Evolutionary conservation across 2,888 invertebrate species (phyloP), one percentile per base, ranked within the genome.

Genomic region (Callinectes sapidus): DNA sequence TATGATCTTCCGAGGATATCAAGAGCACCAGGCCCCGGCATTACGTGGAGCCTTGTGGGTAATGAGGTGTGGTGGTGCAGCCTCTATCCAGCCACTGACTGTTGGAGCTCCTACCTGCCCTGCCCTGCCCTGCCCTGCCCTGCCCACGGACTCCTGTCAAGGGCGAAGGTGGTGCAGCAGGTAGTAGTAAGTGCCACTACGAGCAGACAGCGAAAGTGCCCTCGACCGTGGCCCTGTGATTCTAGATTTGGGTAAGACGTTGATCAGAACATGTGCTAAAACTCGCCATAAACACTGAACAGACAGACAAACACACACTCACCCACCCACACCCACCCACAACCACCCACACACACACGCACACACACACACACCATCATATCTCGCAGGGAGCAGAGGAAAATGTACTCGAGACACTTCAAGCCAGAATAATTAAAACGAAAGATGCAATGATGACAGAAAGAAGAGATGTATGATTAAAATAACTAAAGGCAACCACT

Each of bases 231-330:
- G 23, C 61, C 18, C 10, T 28, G 71, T 28, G 28, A 5, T 10
- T 6, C 71, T 71, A 28, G 71, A 13, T 71, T 71, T 28, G n/a
- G 71, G n/a, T 71, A 10, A 13, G 10, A 28, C 28, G 71, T 28
- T 23, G 28, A 28, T 71, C 23, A 28, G n/a, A 2, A 71, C 10
- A 48, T 48, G 48, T 48, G 48, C 3, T 48, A 48, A 5, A 48
- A 48, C 48, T 48, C 5, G 8, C 8, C 61, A 61, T 3, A 61
- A 61, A 0, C 13, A 61, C 61, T 16, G 23, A 18, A 71, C n/a
- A 71, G 28, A 71, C n/a, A 71, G 28, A 71, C 71, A 71, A 28
- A 71, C 71, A 71, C 71, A 71, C 71, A 71, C 71, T 28, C 71
- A 71, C 71, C 28, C 71, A 71, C 71, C 28, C 71, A 71, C 71